Percentiles rank a stretch among this genome's conserved stretches.
phyloP scores from a whole-genome alignment of 2,797 vertebrate genomes.

The Tauraco hartlaubi region DNA sequence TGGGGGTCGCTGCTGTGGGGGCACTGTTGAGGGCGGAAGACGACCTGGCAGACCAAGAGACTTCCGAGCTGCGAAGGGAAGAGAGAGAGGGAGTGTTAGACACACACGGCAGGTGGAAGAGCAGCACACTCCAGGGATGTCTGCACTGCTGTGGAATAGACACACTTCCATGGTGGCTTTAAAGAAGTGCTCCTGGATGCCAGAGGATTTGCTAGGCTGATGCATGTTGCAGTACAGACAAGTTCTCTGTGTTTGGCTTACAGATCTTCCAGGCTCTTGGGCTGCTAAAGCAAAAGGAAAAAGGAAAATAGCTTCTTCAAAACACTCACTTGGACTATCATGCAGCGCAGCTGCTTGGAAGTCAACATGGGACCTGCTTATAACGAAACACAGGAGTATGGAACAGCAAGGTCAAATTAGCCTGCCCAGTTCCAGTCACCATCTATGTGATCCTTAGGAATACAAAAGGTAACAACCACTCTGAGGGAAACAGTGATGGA shows the following conservation, averaged over 20 bases:
- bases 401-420: not conserved
- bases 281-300: not conserved
- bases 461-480: not conserved
- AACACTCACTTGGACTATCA: not conserved
- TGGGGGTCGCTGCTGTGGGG: constrained; percentile 73
- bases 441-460: not conserved
- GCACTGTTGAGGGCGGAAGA: constrained; percentile 76
- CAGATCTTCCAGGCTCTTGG: not conserved
- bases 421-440: not conserved
- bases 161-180: not conserved
- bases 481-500: not conserved
- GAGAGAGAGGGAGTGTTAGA: not conserved
- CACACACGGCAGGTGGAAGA: not conserved
- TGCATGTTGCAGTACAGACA: not conserved
- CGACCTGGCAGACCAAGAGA: constrained; percentile 80
- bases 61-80: constrained; percentile 78
- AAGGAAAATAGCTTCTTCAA: not conserved
- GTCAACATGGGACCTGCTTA: not conserved
- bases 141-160: not conserved
- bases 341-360: not conserved
- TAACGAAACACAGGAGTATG: not conserved
- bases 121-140: not conserved
- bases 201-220: not conserved
- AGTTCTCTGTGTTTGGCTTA: not conserved
- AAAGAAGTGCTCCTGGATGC: not conserved